Conservation (phyloP, 2,797 vertebrate species). For the Sebastes cheni region DNA sequence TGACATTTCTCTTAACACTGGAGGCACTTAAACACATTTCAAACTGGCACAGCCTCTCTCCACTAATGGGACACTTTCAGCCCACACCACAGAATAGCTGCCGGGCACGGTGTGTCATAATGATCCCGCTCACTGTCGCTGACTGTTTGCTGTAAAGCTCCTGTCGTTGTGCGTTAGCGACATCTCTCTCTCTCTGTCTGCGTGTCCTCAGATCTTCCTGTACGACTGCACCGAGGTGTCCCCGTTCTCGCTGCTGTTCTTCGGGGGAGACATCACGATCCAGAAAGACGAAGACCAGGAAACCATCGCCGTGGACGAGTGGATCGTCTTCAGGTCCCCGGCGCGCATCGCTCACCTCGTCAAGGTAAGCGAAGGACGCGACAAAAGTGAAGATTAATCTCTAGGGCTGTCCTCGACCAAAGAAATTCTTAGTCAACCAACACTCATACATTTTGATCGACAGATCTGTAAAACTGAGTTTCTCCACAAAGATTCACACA, state of each 20-base stretch:
- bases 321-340: constrained; percentile 97
- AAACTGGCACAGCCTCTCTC: constrained; percentile 31
- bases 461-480: no score
- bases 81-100: constrained; percentile 53
- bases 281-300: constrained; percentile 95
- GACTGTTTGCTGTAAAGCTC: constrained; percentile 22
- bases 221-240: constrained; percentile 98
- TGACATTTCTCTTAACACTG: constrained; percentile 66
- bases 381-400: no score
- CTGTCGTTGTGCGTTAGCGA: not conserved
- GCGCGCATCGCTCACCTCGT: constrained; percentile 95
- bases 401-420: no score
- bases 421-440: no score
- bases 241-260: constrained; percentile 96
- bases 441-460: no score
- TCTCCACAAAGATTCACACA: no score
- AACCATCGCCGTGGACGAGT: constrained; percentile 94
- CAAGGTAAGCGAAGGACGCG: constrained; percentile 81
- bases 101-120: constrained; percentile 41
- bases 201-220: constrained; percentile 90
- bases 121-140: constrained; percentile 13
- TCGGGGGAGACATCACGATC: constrained; percentile 96
- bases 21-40: constrained; percentile 57
- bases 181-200: constrained; percentile 3
- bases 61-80: constrained; percentile 68